Evolutionary conservation across 2,888 invertebrate genomes (phyloP).

Genomic region (Parasteatoda lunata): DNA sequence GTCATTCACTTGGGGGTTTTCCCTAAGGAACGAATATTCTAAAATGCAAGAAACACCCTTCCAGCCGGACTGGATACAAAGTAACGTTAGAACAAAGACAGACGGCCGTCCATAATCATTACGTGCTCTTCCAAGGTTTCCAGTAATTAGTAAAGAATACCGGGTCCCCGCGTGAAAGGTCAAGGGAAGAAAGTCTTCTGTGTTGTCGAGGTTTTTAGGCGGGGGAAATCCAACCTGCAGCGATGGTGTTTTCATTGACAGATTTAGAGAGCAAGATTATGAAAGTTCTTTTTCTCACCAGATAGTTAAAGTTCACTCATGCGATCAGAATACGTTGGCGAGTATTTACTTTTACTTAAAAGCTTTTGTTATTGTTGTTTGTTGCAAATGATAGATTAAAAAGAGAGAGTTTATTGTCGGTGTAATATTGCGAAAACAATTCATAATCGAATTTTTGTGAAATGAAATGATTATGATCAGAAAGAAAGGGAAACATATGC

Average conservation of each 20-base stretch:
- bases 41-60: neutral
- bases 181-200: constrained; percentile 33
- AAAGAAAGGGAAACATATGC: no score
- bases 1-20: neutral
- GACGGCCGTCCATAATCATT: constrained; percentile 32
- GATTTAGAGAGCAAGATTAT: neutral
- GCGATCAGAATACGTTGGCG: constrained; percentile 5
- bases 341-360: neutral
- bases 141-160: constrained; percentile 45
- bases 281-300: neutral
- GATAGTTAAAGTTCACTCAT: neutral
- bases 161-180: constrained; percentile 38
- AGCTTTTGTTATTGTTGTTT: neutral
- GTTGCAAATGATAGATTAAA: neutral
- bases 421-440: no score
- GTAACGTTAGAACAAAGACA: constrained; percentile 40
- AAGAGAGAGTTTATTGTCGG: no score
- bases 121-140: constrained; percentile 45
- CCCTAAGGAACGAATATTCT: neutral
- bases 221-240: constrained; percentile 42
- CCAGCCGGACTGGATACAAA: neutral
- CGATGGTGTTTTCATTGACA: constrained; percentile 50
- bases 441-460: no score
- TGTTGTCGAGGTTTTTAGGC: neutral
- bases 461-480: no score